Percentiles rank a stretch among this genome's conserved stretches.
phyloP scores from a whole-genome alignment of 2,113 vertebrate species.

The Tonatia bakeri region DNA sequence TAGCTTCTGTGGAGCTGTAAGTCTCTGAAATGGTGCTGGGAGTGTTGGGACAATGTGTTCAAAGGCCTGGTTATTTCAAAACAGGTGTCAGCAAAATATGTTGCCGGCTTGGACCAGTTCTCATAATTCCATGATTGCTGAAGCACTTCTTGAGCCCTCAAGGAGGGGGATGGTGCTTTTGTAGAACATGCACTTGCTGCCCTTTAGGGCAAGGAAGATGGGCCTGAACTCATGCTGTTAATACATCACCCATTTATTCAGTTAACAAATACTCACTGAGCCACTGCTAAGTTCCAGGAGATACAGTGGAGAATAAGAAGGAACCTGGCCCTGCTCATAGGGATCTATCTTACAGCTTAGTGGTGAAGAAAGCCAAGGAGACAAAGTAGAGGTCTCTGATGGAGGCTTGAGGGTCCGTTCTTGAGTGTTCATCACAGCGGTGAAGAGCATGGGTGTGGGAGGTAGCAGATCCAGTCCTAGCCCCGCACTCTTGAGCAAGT shows the following conservation, averaged over 20 bases:
- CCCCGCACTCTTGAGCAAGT: neutral
- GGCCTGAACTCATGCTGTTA: neutral
- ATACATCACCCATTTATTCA: neutral
- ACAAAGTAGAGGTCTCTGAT: neutral
- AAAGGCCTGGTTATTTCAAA: neutral
- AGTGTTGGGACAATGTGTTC: neutral
- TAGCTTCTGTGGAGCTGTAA: neutral
- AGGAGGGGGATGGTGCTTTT: neutral
- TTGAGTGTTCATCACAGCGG: neutral
- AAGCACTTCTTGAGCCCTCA: neutral
- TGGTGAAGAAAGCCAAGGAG: neutral
- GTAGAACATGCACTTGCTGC: neutral
- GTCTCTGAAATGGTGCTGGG: neutral
- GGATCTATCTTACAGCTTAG: neutral
- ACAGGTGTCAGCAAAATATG: neutral
- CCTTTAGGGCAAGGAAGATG: neutral
- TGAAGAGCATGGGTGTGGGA: neutral
- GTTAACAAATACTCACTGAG: neutral
- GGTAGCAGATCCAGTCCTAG: neutral
- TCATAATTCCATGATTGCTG: neutral
- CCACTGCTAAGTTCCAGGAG: neutral
- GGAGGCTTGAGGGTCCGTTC: neutral
- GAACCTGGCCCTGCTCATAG: neutral
- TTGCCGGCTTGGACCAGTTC: neutral
- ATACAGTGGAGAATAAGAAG: neutral